phyloP scores from a whole-genome alignment of 2,888 invertebrate species.

The Cerastoderma edule region DNA sequence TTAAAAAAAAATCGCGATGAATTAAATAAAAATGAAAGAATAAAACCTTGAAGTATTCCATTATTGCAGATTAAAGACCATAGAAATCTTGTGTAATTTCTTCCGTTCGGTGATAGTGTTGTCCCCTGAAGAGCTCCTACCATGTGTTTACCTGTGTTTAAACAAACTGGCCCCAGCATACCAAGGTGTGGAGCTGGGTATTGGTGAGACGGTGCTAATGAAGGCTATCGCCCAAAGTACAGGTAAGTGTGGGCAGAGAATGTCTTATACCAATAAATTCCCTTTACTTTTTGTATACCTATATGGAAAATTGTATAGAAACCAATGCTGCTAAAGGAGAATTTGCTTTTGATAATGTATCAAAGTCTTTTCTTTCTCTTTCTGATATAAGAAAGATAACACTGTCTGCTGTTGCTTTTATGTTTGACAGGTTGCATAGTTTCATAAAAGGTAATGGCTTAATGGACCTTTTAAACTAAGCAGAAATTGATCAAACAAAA shows the following conservation, averaged over 20 bases:
- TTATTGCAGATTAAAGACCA: constrained; percentile 91
- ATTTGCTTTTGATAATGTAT: neutral
- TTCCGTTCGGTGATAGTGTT: constrained; percentile 94
- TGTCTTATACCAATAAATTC: neutral
- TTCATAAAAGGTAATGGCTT: too few relatives aligned
- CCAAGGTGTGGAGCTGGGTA: constrained; percentile 95
- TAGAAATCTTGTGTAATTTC: constrained; percentile 96
- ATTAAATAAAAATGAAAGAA: too few relatives aligned
- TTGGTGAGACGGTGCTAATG: constrained; percentile 95
- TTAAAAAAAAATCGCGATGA: too few relatives aligned
- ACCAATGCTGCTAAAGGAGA: constrained; percentile 6
- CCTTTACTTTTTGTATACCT: neutral
- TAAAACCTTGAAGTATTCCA: neutral
- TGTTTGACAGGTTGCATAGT: too few relatives aligned
- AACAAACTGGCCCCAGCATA: constrained; percentile 98
- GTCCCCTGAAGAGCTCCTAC: constrained; percentile 94
- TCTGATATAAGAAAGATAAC: too few relatives aligned
- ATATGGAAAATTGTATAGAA: neutral
- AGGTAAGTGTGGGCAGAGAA: constrained; percentile 64
- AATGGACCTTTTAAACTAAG: too few relatives aligned
- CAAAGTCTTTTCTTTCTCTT: too few relatives aligned
- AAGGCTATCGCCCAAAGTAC: constrained; percentile 91
- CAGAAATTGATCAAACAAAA: too few relatives aligned
- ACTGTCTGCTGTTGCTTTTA: too few relatives aligned
- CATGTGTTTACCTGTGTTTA: constrained; percentile 96